phyloP scores from a whole-genome alignment of 2,797 vertebrate species.

The Stomatorhinus walkeri region DNA sequence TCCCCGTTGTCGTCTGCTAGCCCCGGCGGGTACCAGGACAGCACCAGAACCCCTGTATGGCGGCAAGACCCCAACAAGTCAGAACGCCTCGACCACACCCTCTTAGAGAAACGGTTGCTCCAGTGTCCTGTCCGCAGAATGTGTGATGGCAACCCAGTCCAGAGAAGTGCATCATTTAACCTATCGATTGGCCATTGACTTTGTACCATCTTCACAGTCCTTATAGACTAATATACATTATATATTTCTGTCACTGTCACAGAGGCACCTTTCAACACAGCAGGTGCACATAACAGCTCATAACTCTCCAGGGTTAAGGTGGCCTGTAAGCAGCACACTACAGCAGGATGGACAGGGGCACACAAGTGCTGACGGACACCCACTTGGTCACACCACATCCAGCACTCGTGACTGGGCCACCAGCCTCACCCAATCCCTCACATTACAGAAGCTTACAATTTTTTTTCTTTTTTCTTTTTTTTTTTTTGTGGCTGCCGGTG shows the following conservation, averaged over 20 bases:
- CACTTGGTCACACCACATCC: conserved; percentile 39
- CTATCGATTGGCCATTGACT: background rate
- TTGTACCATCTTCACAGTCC: background rate
- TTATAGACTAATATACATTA: background rate
- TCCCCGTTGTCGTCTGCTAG: conserved; percentile 75
- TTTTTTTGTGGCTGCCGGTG: conserved; percentile 17
- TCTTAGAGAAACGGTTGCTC: background rate
- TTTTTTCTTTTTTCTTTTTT: conserved; percentile 17
- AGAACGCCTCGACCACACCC: background rate
- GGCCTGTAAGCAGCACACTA: background rate
- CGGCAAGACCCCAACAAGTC: conserved; percentile 10
- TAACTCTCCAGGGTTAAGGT: conserved; percentile 34
- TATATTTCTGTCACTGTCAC: background rate
- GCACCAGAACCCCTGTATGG: conserved; percentile 69
- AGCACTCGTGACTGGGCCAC: conserved; percentile 31
- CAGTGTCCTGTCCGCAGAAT: background rate
- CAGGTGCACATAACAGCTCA: conserved; percentile 26
- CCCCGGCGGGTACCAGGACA: conserved; percentile 80
- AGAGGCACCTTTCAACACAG: background rate
- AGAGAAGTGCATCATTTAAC: background rate
- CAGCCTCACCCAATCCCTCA: background rate
- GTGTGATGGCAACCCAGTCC: background rate
- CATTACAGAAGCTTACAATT: conserved; percentile 22
- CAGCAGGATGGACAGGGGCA: conserved; percentile 39
- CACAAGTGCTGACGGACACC: background rate